A percentile compares a stretch with the other conserved stretches of the same genome.
phyloP scores from a whole-genome alignment of 2,888 invertebrate genomes.

The Atrina japonica region DNA sequence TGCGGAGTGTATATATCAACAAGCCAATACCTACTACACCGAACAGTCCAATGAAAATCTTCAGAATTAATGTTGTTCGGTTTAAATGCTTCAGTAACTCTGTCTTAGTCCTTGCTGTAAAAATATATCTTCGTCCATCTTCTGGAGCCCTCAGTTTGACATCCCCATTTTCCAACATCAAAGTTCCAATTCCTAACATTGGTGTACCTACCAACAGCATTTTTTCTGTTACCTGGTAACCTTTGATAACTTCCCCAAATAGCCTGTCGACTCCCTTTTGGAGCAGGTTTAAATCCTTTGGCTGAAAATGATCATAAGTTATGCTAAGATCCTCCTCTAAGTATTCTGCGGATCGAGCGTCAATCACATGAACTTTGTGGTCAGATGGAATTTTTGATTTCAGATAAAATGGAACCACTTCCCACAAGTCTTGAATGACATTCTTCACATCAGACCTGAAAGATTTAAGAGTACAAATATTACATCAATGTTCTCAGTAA shows the following conservation, averaged over 20 bases:
- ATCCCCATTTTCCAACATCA: constrained; percentile 85
- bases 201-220: constrained; percentile 91
- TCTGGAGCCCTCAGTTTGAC: constrained; percentile 86
- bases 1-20: constrained; percentile 83
- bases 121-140: constrained; percentile 87
- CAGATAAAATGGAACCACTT: constrained; percentile 91
- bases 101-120: constrained; percentile 90
- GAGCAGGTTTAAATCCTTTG: constrained; percentile 87
- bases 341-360: constrained; percentile 86
- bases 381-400: constrained; percentile 14
- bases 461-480: neutral
- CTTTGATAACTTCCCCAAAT: constrained; percentile 89
- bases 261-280: constrained; percentile 93
- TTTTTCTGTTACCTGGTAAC: constrained; percentile 92
- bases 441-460: constrained; percentile 88
- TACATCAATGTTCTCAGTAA: neutral
- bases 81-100: constrained; percentile 88
- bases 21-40: constrained; percentile 84
- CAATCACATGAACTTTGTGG: constrained; percentile 87
- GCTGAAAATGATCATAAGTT: constrained; percentile 91
- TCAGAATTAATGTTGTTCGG: constrained; percentile 84
- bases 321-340: constrained; percentile 87
- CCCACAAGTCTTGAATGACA: constrained; percentile 89
- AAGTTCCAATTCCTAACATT: constrained; percentile 90
- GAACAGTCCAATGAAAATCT: constrained; percentile 83